Base-by-base conservation (phyloP, 2,113 vertebrate genomes). In the Podiceps cristatus region DNA sequence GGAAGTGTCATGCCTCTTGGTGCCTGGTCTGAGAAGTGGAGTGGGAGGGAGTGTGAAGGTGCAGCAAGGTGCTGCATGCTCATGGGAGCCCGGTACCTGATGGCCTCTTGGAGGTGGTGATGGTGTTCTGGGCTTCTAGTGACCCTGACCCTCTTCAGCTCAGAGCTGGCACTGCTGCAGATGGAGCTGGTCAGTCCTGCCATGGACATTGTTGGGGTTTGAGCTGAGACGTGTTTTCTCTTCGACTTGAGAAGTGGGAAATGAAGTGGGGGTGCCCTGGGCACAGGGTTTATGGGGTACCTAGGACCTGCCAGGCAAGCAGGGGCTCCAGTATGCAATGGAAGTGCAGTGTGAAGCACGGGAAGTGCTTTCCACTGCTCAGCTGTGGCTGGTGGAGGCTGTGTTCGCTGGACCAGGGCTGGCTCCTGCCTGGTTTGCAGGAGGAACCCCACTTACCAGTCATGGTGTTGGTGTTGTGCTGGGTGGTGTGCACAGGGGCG, bases 31-130 rank as follows among this genome's bases (percentile, higher is more conserved):
- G 52, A 59, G 76, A 53, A 52, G n/a, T 13, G 31, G 59, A 71
- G 37, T 1, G 6, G 16, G 58, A 31, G 14, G 16, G 37, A 33
- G 20, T 0, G 2, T 23, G 45, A 6, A 47, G 73, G 18, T 40
- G 42, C 40, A 49, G 33, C 0, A 4, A 18, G 33, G 58, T 42
- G 29, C 50, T 72, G 20, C 24, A 9, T 0, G 1, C 9, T 6
- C 2, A 4, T 40, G 52, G 33, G n/a, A 76, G 37, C 15, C 6
- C 2, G 23, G 35, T n/a, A 2, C 2, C n/a, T 9, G 10, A 17
- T 1, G 49, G 33, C 18, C 24, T 63, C 35, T 19, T 9, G 14
- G 24, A 45, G 24, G 16, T 37, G 27, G 8, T 68, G 80, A 5
- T 60, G 58, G 89, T 35, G 29, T 22, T 20, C 22, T 1, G 11